Base-by-base conservation (phyloP, 1,140 invertebrate species). In the Drosophila bifasciata region DNA sequence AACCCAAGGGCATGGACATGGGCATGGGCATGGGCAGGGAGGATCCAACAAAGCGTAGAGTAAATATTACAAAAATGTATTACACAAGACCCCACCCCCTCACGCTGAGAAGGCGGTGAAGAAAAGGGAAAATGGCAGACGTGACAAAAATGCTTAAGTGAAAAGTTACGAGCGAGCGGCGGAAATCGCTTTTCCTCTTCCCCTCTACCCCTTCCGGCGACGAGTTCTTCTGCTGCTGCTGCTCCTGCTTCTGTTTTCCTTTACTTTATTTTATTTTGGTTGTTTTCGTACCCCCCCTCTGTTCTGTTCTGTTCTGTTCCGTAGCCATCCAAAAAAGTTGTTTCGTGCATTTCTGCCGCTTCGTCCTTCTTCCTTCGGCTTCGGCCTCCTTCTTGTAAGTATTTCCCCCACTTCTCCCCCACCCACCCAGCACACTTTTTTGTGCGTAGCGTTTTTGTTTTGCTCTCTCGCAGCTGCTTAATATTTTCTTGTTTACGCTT, bases 81-180 rank as follows among this genome's bases (percentile, higher is more conserved):
- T 88, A 76, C 79, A 71, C 74, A 60, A 17, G 44, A 32, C 39
- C 11, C 15, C 32, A 39, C 25, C 28, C 36, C 36, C 17, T n/a
- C 28, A 9, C 39, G 40, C 13, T 17, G 17, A 40, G 39, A 17
- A 39, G 39, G 25, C 39, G 46, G 49, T 41, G 36, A 50, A 48
- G 45, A 21, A 44, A 32, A 57, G 36, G 46, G 21, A 63, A 75
- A 80, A 85, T 81, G 69, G 70, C 78, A 86, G 83, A 86, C 83
- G 83, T 88, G 83, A 88, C 83, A 88, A 88, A 88, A 88, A 88
- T 88, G 83, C 83, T 88, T 88, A 88, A 88, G 83, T 88, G 83
- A 88, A 88, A 88, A 88, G 83, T 88, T 88, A 83, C 83, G 83
- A 88, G 71, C 73, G 59, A 70, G 73, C 61, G 63, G 71, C 75